phyloP scores from a whole-genome alignment of 2,797 vertebrate genomes.

The Argya squamiceps region DNA sequence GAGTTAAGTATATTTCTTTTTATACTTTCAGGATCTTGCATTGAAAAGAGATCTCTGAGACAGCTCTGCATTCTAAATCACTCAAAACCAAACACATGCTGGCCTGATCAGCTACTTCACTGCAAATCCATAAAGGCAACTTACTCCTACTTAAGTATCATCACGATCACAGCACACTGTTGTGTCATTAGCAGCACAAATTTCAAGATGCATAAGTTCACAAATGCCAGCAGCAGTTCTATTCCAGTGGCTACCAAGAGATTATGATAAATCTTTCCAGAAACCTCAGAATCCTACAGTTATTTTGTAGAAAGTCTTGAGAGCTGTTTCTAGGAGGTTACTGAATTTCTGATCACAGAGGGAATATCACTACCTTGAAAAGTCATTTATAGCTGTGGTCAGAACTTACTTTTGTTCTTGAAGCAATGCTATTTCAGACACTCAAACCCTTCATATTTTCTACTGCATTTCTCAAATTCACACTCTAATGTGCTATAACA shows the following conservation, averaged over 20 bases:
- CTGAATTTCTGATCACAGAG: background rate
- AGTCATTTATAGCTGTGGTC: background rate
- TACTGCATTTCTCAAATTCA: background rate
- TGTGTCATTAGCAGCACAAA: background rate
- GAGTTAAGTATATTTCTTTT: background rate
- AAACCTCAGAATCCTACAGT: background rate
- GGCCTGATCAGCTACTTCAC: background rate
- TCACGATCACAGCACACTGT: background rate
- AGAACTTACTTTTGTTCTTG: background rate
- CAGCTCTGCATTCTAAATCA: background rate
- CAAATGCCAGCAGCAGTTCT: background rate
- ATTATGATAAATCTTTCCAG: background rate
- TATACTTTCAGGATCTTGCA: background rate
- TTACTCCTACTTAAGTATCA: background rate
- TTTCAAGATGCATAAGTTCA: background rate
- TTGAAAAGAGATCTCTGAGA: background rate
- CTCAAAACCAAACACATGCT: background rate
- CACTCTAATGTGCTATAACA: background rate
- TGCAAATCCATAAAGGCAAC: background rate
- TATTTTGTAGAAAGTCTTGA: background rate
- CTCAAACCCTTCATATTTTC: background rate
- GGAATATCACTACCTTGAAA: background rate
- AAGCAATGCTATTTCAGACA: background rate
- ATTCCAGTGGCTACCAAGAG: background rate
- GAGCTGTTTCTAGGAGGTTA: background rate